Conservation (phyloP, 2,113 vertebrate species). For the Genyomyrus donnyi region DNA sequence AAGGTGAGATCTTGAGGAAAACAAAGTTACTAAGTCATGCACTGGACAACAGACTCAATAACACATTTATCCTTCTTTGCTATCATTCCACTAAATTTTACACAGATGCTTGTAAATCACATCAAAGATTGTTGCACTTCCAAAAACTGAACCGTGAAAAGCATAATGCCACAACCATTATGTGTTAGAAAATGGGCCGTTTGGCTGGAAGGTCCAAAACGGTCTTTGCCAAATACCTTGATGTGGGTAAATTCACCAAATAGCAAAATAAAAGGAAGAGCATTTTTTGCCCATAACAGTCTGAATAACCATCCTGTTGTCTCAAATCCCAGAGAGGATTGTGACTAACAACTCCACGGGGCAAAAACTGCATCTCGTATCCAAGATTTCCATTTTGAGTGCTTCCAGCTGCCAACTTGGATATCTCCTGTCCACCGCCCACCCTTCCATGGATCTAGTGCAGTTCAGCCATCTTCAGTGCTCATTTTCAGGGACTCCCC, state of each 20-base stretch:
- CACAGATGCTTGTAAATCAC: neutral
- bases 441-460: neutral
- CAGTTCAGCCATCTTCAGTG: neutral
- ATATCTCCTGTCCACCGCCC: neutral
- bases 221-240: neutral
- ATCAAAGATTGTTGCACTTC: neutral
- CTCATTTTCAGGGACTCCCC: neutral
- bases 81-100: neutral
- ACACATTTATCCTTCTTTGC: neutral
- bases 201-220: neutral
- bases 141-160: neutral
- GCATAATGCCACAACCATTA: neutral
- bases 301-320: neutral
- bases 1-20: neutral
- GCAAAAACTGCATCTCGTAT: neutral
- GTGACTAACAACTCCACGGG: neutral
- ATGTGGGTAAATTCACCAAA: neutral
- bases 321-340: neutral
- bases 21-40: neutral
- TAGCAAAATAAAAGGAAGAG: neutral
- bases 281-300: neutral
- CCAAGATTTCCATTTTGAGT: neutral
- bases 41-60: constrained; percentile 7
- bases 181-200: neutral
- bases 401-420: constrained; percentile 4